Evolutionary conservation across 2,797 vertebrate genomes (phyloP), one percentile per base, ranked within the genome.

Genomic region (Gymnoscopelus braueri): DNA sequence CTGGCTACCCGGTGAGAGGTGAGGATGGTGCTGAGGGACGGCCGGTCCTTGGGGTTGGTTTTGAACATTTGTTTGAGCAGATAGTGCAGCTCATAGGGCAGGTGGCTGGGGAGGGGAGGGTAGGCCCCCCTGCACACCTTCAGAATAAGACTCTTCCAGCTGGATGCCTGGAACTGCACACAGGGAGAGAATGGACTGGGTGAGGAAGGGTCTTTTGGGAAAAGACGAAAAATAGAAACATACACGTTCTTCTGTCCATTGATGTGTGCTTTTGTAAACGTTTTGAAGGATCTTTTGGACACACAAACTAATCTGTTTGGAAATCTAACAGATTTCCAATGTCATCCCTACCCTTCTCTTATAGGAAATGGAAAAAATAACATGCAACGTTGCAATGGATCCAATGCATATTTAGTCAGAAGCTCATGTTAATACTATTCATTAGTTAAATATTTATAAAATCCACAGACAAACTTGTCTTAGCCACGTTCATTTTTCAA

Each of bases 41-140:
- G 97, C 4, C 97, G 89, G 84, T 95, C 92, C 15, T 83, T 93
- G 0, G 97, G 96, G 77, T 95, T 94, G 55, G 89, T 96, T 83
- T 96, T 97, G 75, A 99, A 96, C 94, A 98, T 96, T 82, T 97
- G 95, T 82, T 95, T 97, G 81, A 98, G 78, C 53, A 98, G 85
- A 75, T 92, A 92, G 62, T 94, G 96, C 72, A 99, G 90, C 61
- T 98, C 96, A 6, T 91, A 96, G 49, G 95, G 95, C 80, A 97
- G 94, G 64, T 94, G 95, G 47, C 69, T 75, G 0, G 96, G 96
- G 35, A 98, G 89, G 2, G 96, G 96, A 15, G 83, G 76, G 67
- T 96, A 94, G 0, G 95, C 83, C 2, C 97, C 96, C 53, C 95
- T 93, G 75, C 96, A 98, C 87, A 98, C 96, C 91, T 97, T 98